Evolutionary conservation across 2,797 vertebrate genomes (phyloP).

Genomic region (Chaetodon trifasciatus): DNA sequence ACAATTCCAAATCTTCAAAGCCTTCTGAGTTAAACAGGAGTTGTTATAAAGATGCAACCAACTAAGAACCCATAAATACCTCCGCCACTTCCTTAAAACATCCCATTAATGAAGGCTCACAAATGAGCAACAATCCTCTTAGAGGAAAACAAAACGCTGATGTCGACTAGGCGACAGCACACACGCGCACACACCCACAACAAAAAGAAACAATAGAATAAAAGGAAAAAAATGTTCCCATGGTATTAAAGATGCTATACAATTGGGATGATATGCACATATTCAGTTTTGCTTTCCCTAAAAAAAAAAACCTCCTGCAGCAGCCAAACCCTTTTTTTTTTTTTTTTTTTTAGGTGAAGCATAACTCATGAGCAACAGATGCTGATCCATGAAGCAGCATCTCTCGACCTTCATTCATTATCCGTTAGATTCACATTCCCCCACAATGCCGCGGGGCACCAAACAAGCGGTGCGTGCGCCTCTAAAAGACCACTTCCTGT

Average conservation of each 20-base stretch:
- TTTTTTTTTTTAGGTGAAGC: slow-evolving; percentile 57
- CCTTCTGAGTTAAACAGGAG: slow-evolving; percentile 94
- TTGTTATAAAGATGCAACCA: slow-evolving; percentile 99
- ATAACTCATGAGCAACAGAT: slow-evolving; percentile 67
- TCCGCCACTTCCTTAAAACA: slow-evolving; percentile 93
- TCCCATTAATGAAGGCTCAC: slow-evolving; percentile 99
- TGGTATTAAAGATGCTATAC: slow-evolving; percentile 96
- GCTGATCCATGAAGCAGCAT: slow-evolving; percentile 81
- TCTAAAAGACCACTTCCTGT: slow-evolving; percentile 80
- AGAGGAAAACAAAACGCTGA: slow-evolving; percentile 99
- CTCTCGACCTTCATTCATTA: slow-evolving; percentile 83
- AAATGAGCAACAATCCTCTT: slow-evolving; percentile 99
- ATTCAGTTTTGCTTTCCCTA: slow-evolving; percentile 87
- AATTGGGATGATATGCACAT: slow-evolving; percentile 98
- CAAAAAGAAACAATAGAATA: slow-evolving; percentile 75
- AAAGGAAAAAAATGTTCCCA: slow-evolving; percentile 92
- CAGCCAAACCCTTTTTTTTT: slow-evolving; percentile 70
- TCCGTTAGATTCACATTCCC: slow-evolving; percentile 82
- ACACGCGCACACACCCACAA: slow-evolving; percentile 80
- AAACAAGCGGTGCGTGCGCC: slow-evolving; percentile 49
- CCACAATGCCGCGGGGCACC: slow-evolving; percentile 86
- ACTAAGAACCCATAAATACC: slow-evolving; percentile 99
- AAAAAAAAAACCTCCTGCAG: slow-evolving; percentile 67
- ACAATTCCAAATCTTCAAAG: slow-evolving; percentile 95
- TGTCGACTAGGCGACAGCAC: slow-evolving; percentile 99